Evolutionary conservation across 2,888 invertebrate genomes (phyloP), one percentile per base, ranked within the genome.

Genomic region (Lycocerus yunnanus): DNA sequence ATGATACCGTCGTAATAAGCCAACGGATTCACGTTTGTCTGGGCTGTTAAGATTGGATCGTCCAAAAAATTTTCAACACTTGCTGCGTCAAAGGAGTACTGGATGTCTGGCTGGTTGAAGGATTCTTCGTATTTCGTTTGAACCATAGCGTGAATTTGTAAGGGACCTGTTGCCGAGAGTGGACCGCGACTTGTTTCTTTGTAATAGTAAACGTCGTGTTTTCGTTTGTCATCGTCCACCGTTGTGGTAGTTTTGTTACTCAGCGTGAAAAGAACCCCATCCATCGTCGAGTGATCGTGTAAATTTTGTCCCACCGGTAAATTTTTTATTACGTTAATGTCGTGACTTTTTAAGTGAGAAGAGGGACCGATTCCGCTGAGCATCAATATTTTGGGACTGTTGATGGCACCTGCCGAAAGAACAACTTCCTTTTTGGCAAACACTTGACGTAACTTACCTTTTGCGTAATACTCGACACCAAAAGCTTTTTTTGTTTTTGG

Each of bases 241-340:
- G 85, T 80, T 5, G 91, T 91, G 0, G 90, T 87, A 0, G 90
- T 89, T 84, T 89, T 87, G 80, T 91, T 91, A 1, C 88, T 88
- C 13, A 93, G 82, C 1, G 88, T 88, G 74, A 91, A 84, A 0
- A 90, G 81, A 1, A 92, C 85, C 2, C 90, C 90, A 79, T 91
- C 90, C 8, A 90, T 89, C 0, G 94, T 93, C 0, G 93, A 89
- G 82, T 95, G 94, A 82, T 94, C 93, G 82, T 94, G 94, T 1
- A 95, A 87, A 84, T 95, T 95, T 78, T 89, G 87, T 0, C 95
- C 94, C 0, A 95, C 94, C 66, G 90, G 90, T 67, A 93, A 86
- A 85, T 94, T 89, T 63, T 90, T 87, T 4, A 93, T 83, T 0
- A 93, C 88, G 1, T 89, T 86, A 69, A 92, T 91, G 43, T 88